Evolutionary conservation across 2,888 invertebrate genomes (phyloP).

Genomic region (Baronia brevicornis): DNA sequence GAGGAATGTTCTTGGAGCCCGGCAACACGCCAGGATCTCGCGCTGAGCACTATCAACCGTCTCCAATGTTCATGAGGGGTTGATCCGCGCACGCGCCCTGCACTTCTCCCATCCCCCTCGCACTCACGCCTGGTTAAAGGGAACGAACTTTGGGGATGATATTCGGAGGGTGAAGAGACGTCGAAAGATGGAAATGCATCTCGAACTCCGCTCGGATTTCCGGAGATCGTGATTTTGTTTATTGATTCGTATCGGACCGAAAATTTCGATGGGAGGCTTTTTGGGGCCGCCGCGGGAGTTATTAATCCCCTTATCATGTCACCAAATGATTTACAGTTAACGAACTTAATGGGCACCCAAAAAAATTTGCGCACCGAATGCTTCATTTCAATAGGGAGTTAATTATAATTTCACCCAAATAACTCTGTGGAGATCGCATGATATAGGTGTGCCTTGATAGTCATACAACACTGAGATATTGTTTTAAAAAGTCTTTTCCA

Average conservation of each 20-base stretch:
- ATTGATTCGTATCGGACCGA: conserved; percentile 63
- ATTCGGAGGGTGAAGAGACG: conserved; percentile 71
- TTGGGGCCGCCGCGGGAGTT: conserved; percentile 40
- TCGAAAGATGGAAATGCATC: conserved; percentile 74
- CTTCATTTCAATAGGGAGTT: no score
- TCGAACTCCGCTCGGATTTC: conserved; percentile 72
- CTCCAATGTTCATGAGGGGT: conserved; percentile 65
- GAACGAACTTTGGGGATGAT: conserved; percentile 61
- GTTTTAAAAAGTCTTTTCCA: no score
- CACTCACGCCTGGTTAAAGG: conserved; percentile 35
- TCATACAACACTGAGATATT: no score
- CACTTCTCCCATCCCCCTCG: conserved; percentile 37
- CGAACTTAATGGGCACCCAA: conserved; percentile 39
- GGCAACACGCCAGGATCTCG: conserved; percentile 62
- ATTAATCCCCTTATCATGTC: conserved; percentile 63
- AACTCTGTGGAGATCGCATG: no score
- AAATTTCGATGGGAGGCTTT: conserved; percentile 40
- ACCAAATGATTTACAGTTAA: conserved; percentile 49
- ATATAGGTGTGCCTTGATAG: no score
- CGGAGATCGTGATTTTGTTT: conserved; percentile 72
- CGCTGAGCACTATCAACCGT: conserved; percentile 57
- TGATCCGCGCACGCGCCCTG: conserved; percentile 61
- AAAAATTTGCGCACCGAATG: no score
- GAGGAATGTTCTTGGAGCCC: conserved; percentile 63
- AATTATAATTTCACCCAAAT: no score